These are phyloP conservation scores for Nipponia nippon DNA, from an alignment of 2,113 vertebrate genomes.

Conservation along the genomic window DNA sequence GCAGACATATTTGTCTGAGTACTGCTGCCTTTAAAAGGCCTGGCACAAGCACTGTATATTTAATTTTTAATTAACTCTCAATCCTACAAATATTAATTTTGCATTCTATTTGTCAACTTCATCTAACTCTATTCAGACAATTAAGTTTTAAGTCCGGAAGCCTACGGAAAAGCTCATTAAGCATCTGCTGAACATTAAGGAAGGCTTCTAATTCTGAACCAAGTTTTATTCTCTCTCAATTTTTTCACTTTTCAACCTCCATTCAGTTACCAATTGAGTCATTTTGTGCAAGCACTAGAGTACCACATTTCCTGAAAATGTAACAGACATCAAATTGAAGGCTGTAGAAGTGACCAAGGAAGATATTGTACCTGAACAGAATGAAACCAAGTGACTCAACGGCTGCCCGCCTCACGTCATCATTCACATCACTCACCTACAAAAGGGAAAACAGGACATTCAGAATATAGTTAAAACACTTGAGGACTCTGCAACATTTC, in stretches of 20 bases:
- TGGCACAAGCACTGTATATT: background rate
- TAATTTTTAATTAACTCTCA: conserved; percentile 29
- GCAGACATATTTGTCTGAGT: background rate
- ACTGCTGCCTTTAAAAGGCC: background rate
- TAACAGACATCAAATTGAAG: background rate
- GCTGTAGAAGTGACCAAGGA: background rate
- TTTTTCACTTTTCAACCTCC: background rate
- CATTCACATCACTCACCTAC: conserved; percentile 97
- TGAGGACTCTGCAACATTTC: background rate
- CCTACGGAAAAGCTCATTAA: background rate
- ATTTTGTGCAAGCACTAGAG: background rate
- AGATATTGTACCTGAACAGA: conserved; percentile 88
- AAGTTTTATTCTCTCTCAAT: background rate
- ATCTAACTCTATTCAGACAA: background rate
- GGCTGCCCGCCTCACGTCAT: conserved; percentile 94
- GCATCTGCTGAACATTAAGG: background rate
- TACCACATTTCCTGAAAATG: background rate
- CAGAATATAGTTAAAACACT: background rate
- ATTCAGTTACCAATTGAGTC: background rate
- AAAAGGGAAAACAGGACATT: background rate
- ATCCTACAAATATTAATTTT: conserved; percentile 11
- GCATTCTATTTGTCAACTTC: conserved; percentile 1
- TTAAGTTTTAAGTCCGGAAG: background rate
- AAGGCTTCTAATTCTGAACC: background rate
- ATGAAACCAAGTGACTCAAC: conserved; percentile 99